A percentile compares a stretch with the other conserved stretches of the same genome.
phyloP scores from a whole-genome alignment of 2,113 vertebrate species.

The Oryctolagus cuniculus region mOryCun1.1 NC_091444.1:57280501-57281000 shows the following conservation, averaged over 20 bases:
- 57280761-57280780: background rate
- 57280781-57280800: background rate
- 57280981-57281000: background rate
- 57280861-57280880: background rate
- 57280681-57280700: background rate
- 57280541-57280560: too few relatives aligned
- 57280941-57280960: background rate
- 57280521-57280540: too few relatives aligned
- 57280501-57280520: too few relatives aligned
- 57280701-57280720: constrained; percentile 38
- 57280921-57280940: background rate
- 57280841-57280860: background rate
- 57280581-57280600: too few relatives aligned
- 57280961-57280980: background rate
- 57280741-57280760: background rate
- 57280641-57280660: background rate
- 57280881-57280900: background rate
- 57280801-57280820: background rate
- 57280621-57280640: background rate
- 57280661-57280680: background rate
- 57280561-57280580: too few relatives aligned
- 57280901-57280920: background rate
- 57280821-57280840: background rate
- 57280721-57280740: background rate
- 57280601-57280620: too few relatives aligned